These are phyloP conservation scores for Tupaia tana DNA, from an alignment of 2,113 vertebrate genomes.

Conservation along the genomic window DNA sequence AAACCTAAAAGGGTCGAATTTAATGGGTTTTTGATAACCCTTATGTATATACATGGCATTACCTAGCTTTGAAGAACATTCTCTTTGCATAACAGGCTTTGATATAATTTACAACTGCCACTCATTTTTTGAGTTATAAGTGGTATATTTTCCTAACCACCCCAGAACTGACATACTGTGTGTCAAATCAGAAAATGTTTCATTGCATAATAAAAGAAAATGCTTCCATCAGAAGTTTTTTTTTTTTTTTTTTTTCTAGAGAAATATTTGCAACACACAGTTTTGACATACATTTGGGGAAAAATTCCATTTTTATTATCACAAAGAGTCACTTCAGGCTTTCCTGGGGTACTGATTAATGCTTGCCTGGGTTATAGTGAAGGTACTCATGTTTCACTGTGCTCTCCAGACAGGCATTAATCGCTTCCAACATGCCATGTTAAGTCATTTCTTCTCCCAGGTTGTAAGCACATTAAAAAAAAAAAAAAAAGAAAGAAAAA, in stretches of 20 bases:
- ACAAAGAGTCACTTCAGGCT: constrained; percentile 69
- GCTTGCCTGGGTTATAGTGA: constrained; percentile 27
- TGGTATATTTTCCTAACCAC: constrained; percentile 67
- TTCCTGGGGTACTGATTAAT: constrained; percentile 67
- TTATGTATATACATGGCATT: constrained; percentile 66
- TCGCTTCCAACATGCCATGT: constrained; percentile 20
- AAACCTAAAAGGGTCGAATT: constrained; percentile 68
- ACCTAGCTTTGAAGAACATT: constrained; percentile 65
- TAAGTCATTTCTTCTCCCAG: constrained; percentile 56
- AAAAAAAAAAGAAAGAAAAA: neutral
- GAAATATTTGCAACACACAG: constrained; percentile 70
- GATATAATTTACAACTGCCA: constrained; percentile 69
- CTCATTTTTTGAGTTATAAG: constrained; percentile 67
- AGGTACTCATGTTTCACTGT: constrained; percentile 57
- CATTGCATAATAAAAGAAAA: constrained; percentile 72
- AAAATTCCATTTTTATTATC: constrained; percentile 73
- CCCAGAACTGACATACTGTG: constrained; percentile 53
- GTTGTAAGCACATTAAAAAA: constrained; percentile 26
- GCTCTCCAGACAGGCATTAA: constrained; percentile 58
- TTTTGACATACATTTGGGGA: constrained; percentile 65
- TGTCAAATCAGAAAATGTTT: constrained; percentile 75
- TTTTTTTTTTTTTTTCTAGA: constrained; percentile 59
- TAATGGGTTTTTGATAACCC: constrained; percentile 78
- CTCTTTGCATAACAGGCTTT: constrained; percentile 71
- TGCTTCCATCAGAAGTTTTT: constrained; percentile 69